phyloP scores from a whole-genome alignment of 2,888 invertebrate genomes.

The Aphelenchoides bicaudatus region DNA sequence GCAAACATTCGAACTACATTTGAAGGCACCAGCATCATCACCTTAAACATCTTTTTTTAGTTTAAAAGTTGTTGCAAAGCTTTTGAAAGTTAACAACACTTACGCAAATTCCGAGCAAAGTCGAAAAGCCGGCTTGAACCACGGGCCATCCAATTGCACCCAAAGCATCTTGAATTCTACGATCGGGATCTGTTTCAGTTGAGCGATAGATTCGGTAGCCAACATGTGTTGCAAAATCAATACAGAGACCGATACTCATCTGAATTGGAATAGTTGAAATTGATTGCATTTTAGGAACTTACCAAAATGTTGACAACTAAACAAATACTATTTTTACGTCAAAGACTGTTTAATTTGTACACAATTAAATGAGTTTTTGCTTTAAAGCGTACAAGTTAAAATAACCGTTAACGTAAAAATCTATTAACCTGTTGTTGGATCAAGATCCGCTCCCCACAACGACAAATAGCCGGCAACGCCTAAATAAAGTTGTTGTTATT shows the following conservation, averaged over 20 bases:
- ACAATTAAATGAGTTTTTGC: background rate
- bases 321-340: too few relatives aligned
- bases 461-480: slow-evolving; percentile 57
- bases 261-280: slow-evolving; percentile 20
- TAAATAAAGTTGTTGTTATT: too few relatives aligned
- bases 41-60: slow-evolving; percentile 44
- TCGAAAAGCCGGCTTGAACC: slow-evolving; percentile 57
- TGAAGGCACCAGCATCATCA: slow-evolving; percentile 57
- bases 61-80: slow-evolving; percentile 18
- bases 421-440: slow-evolving; percentile 52
- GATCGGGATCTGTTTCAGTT: slow-evolving; percentile 37
- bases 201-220: slow-evolving; percentile 51
- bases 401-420: background rate
- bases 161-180: slow-evolving; percentile 50
- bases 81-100: background rate
- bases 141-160: slow-evolving; percentile 60
- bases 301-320: slow-evolving; percentile 60
- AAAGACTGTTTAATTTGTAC: background rate
- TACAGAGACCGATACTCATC: slow-evolving; percentile 60
- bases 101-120: slow-evolving; percentile 43
- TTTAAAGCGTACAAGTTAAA: background rate
- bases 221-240: slow-evolving; percentile 60
- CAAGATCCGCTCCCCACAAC: slow-evolving; percentile 59
- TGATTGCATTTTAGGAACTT: slow-evolving; percentile 5
- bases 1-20: slow-evolving; percentile 59